These are phyloP conservation scores for Chloebia gouldiae DNA, from an alignment of 2,113 vertebrate genomes.

Conservation along the genomic window DNA sequence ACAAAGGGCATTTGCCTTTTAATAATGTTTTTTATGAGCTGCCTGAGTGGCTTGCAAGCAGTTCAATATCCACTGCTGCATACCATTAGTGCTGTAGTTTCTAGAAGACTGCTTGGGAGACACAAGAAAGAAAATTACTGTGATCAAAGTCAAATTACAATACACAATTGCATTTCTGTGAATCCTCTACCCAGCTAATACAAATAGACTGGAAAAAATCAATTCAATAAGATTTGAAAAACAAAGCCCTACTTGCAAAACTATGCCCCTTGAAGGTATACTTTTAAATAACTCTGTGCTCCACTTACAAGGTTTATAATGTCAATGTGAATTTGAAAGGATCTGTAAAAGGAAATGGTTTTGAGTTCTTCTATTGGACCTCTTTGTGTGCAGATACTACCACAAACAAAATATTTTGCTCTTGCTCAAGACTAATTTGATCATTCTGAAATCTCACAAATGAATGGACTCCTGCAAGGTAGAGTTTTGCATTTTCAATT, in stretches of 20 bases:
- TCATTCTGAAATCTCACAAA: neutral
- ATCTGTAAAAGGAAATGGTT: neutral
- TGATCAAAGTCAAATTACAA: constrained; percentile 49
- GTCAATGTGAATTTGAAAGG: neutral
- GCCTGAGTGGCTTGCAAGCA: neutral
- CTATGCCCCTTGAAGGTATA: neutral
- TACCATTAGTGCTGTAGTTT: constrained; percentile 1
- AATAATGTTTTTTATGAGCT: constrained; percentile 47
- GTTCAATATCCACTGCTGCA: constrained; percentile 5
- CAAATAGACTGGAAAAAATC: neutral
- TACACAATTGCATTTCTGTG: neutral
- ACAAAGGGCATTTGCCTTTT: constrained; percentile 46
- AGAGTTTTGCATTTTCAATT: neutral
- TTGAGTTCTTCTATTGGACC: neutral
- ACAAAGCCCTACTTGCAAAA: neutral
- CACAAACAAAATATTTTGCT: neutral
- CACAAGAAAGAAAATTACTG: constrained; percentile 27
- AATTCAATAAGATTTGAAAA: neutral
- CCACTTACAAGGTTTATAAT: neutral
- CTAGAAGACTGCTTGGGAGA: neutral
- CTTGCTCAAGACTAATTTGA: neutral
- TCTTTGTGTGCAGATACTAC: neutral
- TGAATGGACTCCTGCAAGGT: neutral
- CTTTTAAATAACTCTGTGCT: neutral
- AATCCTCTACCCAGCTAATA: neutral